Evolutionary conservation across 2,888 invertebrate genomes (phyloP).

Genomic region (Xiphydria camelus): DNA sequence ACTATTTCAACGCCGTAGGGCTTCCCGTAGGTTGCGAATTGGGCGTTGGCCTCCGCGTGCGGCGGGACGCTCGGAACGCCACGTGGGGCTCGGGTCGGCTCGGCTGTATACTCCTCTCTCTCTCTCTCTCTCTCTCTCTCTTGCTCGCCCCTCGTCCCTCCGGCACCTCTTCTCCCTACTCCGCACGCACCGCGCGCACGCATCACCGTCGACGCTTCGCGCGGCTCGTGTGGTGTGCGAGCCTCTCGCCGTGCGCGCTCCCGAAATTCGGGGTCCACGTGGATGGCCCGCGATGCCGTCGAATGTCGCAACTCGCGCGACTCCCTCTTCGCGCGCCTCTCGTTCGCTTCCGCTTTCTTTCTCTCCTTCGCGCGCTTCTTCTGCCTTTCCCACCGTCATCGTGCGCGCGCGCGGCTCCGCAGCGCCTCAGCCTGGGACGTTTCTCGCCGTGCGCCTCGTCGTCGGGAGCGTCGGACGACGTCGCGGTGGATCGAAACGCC

Average conservation of each 20-base stretch:
- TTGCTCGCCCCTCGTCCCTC: background rate
- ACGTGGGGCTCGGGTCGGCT: constrained; percentile 9
- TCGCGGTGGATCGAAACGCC: too few species aligned
- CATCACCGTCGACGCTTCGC: constrained; percentile 7
- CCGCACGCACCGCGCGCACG: background rate
- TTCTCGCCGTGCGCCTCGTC: too few species aligned
- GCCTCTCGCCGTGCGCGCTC: too few species aligned
- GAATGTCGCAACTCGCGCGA: constrained; percentile 17
- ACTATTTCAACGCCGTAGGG: constrained; percentile 26
- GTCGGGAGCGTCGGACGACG: too few species aligned
- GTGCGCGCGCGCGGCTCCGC: constrained; percentile 1
- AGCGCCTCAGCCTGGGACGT: too few species aligned
- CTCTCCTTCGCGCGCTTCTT: constrained; percentile 5
- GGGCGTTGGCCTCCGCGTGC: constrained; percentile 43
- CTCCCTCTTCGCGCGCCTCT: too few species aligned
- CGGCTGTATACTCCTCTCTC: background rate
- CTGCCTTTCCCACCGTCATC: constrained; percentile 16
- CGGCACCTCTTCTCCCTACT: background rate
- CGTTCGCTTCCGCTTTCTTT: constrained; percentile 5
- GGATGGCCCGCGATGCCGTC: constrained; percentile 27
- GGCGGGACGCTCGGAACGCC: constrained; percentile 14
- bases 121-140: constrained; percentile 8
- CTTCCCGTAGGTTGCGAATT: constrained; percentile 43
- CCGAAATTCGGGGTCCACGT: constrained; percentile 20
- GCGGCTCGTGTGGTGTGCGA: too few species aligned